Conservation (phyloP, 2,888 invertebrate genomes). For the Acleris cristana region DNA sequence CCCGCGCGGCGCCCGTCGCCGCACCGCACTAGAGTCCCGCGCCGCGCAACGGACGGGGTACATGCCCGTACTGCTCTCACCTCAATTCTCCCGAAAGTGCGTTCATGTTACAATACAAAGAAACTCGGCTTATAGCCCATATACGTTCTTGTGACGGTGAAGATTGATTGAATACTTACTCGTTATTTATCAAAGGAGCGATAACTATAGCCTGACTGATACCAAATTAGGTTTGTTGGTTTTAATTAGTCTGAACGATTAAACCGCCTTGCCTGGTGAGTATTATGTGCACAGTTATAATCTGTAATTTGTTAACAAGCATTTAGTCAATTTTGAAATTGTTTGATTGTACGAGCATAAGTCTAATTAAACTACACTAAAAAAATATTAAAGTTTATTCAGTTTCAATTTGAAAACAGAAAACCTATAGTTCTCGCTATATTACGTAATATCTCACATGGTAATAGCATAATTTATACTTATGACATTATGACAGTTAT, state of each 20-base stretch:
- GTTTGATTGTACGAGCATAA: too few species aligned
- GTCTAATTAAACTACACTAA: too few species aligned
- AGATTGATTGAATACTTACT: background rate
- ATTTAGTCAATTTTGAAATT: too few species aligned
- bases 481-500: background rate
- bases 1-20: conserved; percentile 17
- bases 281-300: too few species aligned
- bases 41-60: conserved; percentile 33
- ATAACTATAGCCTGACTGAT: too few species aligned
- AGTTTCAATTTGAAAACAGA: background rate
- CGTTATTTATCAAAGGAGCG: background rate
- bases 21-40: conserved; percentile 27
- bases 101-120: conserved; percentile 12
- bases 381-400: too few species aligned
- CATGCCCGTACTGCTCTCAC: conserved; percentile 26
- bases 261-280: too few species aligned
- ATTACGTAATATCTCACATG: background rate
- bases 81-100: background rate
- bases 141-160: background rate
- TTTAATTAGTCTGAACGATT: too few species aligned
- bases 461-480: background rate
- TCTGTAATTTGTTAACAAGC: too few species aligned
- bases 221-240: too few species aligned
- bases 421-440: background rate
- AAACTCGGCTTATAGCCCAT: background rate